phyloP scores from a whole-genome alignment of 2,888 invertebrate species.

The Branchellion lobata region DNA sequence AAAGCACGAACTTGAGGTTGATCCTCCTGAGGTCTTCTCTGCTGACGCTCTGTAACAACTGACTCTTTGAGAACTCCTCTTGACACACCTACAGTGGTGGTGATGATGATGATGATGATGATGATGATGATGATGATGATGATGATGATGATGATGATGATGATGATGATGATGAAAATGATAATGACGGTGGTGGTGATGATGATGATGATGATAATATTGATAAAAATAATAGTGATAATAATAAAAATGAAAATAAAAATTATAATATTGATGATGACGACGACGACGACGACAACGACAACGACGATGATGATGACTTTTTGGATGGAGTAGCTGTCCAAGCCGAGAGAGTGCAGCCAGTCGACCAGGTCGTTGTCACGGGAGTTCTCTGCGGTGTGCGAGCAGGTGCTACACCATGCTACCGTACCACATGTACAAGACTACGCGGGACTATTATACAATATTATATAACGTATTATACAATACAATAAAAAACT shows the following conservation, averaged over 20 bases:
- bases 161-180: no score
- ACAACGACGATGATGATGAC: neutral
- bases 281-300: neutral
- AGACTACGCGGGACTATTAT: no score
- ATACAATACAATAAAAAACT: no score
- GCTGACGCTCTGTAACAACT: slow-evolving; percentile 76
- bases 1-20: slow-evolving; percentile 71
- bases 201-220: neutral
- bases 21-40: slow-evolving; percentile 79
- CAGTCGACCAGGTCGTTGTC: slow-evolving; percentile 19
- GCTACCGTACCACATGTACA: no score
- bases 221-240: neutral
- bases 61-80: slow-evolving; percentile 78
- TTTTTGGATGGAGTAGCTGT: slow-evolving; percentile 15
- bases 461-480: no score
- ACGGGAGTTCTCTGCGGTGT: neutral
- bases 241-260: neutral
- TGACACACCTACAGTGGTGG: slow-evolving; percentile 65
- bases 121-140: neutral
- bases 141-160: slow-evolving; percentile 5
- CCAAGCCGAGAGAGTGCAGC: slow-evolving; percentile 25
- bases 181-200: no score
- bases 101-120: neutral
- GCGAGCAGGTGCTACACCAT: no score
- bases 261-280: neutral